These are phyloP conservation scores for Edolisoma coerulescens DNA, from an alignment of 2,113 vertebrate genomes.

Conservation along the genomic window DNA sequence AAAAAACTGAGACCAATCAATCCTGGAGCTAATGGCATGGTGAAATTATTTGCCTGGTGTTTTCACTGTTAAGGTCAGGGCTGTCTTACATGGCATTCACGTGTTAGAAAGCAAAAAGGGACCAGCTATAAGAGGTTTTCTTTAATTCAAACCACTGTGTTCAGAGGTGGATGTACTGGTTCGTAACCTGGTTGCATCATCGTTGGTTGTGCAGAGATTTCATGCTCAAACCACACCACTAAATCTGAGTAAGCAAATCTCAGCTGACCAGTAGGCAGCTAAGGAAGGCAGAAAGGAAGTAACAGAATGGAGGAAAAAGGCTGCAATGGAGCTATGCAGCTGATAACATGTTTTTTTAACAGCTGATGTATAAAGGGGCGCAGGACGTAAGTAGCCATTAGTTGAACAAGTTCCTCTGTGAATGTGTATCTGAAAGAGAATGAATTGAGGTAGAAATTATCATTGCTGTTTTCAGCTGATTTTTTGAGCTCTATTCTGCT, in stretches of 20 bases:
- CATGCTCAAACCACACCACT: not conserved
- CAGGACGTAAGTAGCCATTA: not conserved
- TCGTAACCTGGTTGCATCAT: not conserved
- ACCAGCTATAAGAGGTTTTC: not conserved
- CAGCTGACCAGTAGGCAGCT: not conserved
- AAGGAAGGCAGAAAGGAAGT: not conserved
- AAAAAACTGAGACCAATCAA: not conserved
- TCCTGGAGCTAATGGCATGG: not conserved
- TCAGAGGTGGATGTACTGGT: not conserved
- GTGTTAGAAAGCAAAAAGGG: not conserved
- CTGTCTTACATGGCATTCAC: not conserved
- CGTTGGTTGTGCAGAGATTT: not conserved
- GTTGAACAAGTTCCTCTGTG: not conserved
- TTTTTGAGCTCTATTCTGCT: not conserved
- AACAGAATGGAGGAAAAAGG: not conserved
- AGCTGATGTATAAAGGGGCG: not conserved
- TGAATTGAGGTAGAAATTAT: not conserved
- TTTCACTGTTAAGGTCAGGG: not conserved
- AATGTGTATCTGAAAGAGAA: not conserved
- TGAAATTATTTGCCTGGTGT: not conserved
- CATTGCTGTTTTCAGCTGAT: not conserved
- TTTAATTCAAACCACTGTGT: not conserved
- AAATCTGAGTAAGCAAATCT: not conserved
- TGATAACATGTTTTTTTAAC: not conserved
- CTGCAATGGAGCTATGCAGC: not conserved